Evolutionary conservation across 1,140 invertebrate genomes (phyloP), one percentile per base, ranked within the genome.

Genomic region (Drosophila melanica): DNA sequence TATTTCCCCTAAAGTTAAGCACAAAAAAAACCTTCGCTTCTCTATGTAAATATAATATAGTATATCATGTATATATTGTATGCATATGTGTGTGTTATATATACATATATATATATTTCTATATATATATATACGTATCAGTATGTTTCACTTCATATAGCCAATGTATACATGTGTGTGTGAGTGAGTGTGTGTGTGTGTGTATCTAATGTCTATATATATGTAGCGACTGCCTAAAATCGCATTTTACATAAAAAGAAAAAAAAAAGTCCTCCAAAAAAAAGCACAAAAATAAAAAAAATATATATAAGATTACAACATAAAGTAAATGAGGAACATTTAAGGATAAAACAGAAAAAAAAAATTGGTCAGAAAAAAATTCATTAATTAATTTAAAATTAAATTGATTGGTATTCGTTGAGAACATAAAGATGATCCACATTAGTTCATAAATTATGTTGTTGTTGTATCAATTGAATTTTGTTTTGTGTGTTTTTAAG

Each of bases 291-390:
- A 69, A 77, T 35, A 60, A 47, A 59, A 77, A 75, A 67, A 78
- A 68, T 74, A n/a, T 10, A 8, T 35, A 35, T 35, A 35, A 35
- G 33, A 65, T 48, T 77, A 81, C 69, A 78, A 87, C 78, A 86
- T 78, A 78, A 77, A 65, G 42, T 84, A 33, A 65, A 33, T 78
- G 81, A 85, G 81, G 81, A 85, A 85, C 82, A 86, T 78, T 74
- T 69, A 58, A 70, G 41, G 37, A 58, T 70, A 75, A 70, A 58
- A 9, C 16, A 33, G 30, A 62, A 74, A 51, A 63, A 63, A 67
- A 62, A 73, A 60, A 35, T 12, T 45, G 30, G 41, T 72, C 35
- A 23, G 35, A 81, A 85, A 79, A 85, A 81, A 81, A 66, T 11
- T 20, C n/a, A n/a, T 42, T n/a, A 33, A 54, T 33, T 64, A 51